Percentiles rank a stretch among this genome's conserved stretches.
phyloP scores from a whole-genome alignment of 2,888 invertebrate genomes.

The Orthonevra nobilis region DNA sequence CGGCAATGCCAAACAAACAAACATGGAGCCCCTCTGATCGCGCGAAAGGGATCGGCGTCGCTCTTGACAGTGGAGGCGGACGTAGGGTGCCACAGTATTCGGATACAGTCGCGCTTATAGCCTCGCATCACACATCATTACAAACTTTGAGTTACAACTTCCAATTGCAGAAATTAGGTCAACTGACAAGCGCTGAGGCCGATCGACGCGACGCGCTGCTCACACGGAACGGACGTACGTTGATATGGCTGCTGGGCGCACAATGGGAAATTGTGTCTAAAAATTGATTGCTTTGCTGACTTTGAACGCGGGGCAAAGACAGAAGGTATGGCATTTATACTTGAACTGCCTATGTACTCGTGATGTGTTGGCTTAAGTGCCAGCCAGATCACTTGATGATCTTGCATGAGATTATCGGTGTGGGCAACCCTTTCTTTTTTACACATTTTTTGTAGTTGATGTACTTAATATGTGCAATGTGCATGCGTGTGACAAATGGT shows the following conservation, averaged over 20 bases:
- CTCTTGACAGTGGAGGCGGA: conserved; percentile 21
- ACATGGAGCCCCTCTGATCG: conserved; percentile 42
- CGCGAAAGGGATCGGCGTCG: conserved; percentile 42
- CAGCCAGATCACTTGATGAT: conserved; percentile 56
- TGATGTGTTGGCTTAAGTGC: conserved; percentile 24
- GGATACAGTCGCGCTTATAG: not conserved
- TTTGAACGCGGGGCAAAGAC: conserved; percentile 10
- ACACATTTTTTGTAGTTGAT: conserved; percentile 2
- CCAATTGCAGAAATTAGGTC: conserved; percentile 77
- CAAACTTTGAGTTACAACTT: conserved; percentile 61
- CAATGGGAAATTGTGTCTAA: conserved; percentile 56
- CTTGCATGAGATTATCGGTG: conserved; percentile 30
- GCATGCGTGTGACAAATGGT: conserved; percentile 55
- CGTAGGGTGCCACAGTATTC: conserved; percentile 21
- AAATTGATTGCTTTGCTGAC: conserved; percentile 59
- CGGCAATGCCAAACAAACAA: conserved; percentile 57
- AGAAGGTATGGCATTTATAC: conserved; percentile 6
- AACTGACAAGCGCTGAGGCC: conserved; percentile 73
- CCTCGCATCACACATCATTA: conserved; percentile 37
- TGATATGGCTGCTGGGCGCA: conserved; percentile 58
- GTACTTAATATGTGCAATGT: conserved; percentile 41
- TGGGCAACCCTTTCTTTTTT: conserved; percentile 3
- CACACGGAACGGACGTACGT: too few species aligned
- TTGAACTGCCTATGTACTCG: conserved; percentile 15
- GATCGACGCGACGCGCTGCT: too few species aligned